These are phyloP conservation scores for Petrocephalus sullivani DNA, from an alignment of 2,797 vertebrate species.

Conservation along the genomic window DNA sequence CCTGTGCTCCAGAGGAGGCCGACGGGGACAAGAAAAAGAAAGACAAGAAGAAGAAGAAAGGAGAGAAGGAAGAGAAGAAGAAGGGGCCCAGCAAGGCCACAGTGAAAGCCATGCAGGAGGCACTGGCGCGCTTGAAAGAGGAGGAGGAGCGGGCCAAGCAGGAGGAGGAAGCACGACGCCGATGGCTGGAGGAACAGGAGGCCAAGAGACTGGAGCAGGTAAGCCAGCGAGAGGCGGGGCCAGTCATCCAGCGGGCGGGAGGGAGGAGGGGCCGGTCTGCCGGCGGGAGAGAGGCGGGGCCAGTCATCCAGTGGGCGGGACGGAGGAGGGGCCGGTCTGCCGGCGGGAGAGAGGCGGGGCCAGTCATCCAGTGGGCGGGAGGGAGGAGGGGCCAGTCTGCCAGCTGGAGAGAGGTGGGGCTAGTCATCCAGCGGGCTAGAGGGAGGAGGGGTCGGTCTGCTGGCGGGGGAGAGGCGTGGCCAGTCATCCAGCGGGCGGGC, in stretches of 20 bases:
- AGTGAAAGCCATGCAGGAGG: slow-evolving; percentile 97
- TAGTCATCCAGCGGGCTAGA: neutral
- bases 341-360: neutral
- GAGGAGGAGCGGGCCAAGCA: slow-evolving; percentile 76
- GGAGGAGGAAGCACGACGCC: slow-evolving; percentile 73
- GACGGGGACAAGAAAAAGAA: slow-evolving; percentile 94
- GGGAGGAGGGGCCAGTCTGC: too few relatives aligned
- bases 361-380: neutral
- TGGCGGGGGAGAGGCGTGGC: neutral
- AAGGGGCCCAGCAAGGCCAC: slow-evolving; percentile 95
- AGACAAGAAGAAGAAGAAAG: slow-evolving; percentile 77
- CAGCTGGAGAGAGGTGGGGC: neutral
- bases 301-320: neutral
- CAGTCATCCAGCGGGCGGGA: neutral
- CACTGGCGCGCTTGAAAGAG: slow-evolving; percentile 88
- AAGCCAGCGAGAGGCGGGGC: neutral
- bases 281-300: neutral
- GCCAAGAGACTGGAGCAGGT: slow-evolving; percentile 87
- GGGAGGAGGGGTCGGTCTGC: too few relatives aligned
- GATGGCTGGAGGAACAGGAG: slow-evolving; percentile 80
- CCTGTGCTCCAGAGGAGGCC: slow-evolving; percentile 63
- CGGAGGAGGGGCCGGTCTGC: neutral
- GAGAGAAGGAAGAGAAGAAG: slow-evolving; percentile 85
- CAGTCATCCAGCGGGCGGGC: neutral
- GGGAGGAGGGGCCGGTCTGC: neutral